A percentile compares a stretch with the other conserved stretches of the same genome.
phyloP scores from a whole-genome alignment of 2,113 vertebrate species.

The Hyla sarda region DNA sequence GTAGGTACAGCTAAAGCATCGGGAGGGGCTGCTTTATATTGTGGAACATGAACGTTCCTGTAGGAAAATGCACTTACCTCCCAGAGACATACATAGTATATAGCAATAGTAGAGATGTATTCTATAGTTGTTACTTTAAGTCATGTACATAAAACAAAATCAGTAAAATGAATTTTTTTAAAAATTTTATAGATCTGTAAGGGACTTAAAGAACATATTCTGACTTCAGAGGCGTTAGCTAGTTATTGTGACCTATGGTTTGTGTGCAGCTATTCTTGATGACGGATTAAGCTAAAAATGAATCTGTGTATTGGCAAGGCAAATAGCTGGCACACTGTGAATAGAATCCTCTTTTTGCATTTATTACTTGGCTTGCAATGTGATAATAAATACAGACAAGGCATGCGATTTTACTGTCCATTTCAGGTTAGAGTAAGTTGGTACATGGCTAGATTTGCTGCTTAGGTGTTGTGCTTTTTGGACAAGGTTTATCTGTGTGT shows the following conservation, averaged over 20 bases:
- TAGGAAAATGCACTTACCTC: background rate
- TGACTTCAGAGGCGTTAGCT: background rate
- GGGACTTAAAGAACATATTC: background rate
- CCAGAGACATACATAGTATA: background rate
- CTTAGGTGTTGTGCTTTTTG: too few relatives aligned
- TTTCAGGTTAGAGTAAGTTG: background rate
- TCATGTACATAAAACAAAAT: background rate
- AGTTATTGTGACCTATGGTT: background rate
- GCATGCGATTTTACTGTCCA: background rate
- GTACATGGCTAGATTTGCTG: too few relatives aligned
- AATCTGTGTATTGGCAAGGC: background rate
- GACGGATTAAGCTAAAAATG: background rate
- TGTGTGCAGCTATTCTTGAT: background rate
- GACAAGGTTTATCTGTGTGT: too few relatives aligned
- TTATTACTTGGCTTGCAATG: background rate
- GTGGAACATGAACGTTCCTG: slow-evolving; percentile 4
- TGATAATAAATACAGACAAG: background rate
- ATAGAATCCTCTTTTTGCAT: background rate
- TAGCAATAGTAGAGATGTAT: slow-evolving; percentile 19
- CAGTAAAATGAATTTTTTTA: background rate
- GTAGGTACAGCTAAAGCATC: background rate
- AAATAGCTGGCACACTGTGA: background rate
- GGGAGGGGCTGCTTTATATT: slow-evolving; percentile 32
- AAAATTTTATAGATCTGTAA: background rate
- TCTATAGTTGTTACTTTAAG: background rate